These are phyloP conservation scores for Lepidochrysops patricia DNA, from an alignment of 2,888 invertebrate genomes.

Conservation along the genomic window DNA sequence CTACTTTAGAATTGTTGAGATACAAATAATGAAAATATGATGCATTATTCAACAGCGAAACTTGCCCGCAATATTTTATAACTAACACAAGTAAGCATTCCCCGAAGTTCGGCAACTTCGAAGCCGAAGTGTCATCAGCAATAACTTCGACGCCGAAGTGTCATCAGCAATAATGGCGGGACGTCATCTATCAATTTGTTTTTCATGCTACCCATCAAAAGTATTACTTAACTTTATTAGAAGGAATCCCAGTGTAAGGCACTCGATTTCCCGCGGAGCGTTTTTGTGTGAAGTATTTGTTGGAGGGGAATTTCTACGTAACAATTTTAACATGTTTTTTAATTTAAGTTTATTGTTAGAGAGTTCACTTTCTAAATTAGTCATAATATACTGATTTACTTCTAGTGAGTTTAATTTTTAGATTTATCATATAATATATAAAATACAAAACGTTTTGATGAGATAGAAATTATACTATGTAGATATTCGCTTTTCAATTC, in stretches of 20 bases:
- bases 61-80: neutral
- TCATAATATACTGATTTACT: no score
- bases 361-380: no score
- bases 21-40: neutral
- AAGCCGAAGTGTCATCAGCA: constrained; percentile 15
- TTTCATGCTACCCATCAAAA: constrained; percentile 5
- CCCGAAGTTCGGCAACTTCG: constrained; percentile 20
- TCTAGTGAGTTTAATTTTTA: no score
- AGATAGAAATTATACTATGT: no score
- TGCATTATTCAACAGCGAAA: neutral
- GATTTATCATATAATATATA: no score
- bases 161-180: constrained; percentile 16
- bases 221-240: constrained; percentile 11
- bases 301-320: no score
- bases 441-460: no score
- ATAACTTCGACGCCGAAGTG: constrained; percentile 16
- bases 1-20: no score
- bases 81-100: constrained; percentile 1
- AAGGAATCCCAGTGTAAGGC: neutral
- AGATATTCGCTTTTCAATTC: no score
- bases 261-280: neutral
- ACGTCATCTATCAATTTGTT: constrained; percentile 11
- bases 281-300: neutral
- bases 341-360: no score
- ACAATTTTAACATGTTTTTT: no score